Base-by-base conservation (phyloP, 1,140 invertebrate species). In the Eupeodes corollae region DNA sequence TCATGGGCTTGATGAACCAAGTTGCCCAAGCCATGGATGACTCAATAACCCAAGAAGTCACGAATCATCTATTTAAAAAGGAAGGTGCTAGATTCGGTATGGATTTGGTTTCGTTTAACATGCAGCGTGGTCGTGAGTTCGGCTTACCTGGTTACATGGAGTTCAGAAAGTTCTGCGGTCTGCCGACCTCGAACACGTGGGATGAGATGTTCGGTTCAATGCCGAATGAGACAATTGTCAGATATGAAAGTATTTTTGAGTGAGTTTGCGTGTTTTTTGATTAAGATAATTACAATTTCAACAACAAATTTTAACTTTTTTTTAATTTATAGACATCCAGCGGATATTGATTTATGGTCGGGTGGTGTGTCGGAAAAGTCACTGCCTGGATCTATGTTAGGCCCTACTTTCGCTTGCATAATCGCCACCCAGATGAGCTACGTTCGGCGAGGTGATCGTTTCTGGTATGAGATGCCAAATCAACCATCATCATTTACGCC, bases 371-470 rank as follows among this genome's bases (percentile, higher is more conserved):
- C 88, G 1, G 92, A 97, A 67, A 76, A 82, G 42, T 82, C 87
- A 3, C 71, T 92, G 38, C 84, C 84, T 10, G 88, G 88, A 34
- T 89, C 87, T 32, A 87, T 95, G 80, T 75, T 95, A 21, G 93
- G 93, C 34, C 91, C 92, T 5, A 95, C 91, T 43, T 96, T 98
- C 69, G 85, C 91, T 44, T 98, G 94, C 61, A 79, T 99, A 40
- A 92, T 99, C 54, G 91, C 89, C 21, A 93, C 94, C 35, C 96
- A 99, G 70, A 96, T 98, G 70, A 88, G 86, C 55, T 88, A 90
- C 57, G 78, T 88, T 1, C 77, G 92, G 58, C 74, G 84, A 51
- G 95, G 94, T 41, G 95, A 98, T 68, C 78, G 93, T 59, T 98
- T 95, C 69, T 98, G 92, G 89, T 98, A 92, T 59, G 94, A 97